Conservation (phyloP, 2,797 vertebrate species). For the Brachymystax lenok region DNA sequence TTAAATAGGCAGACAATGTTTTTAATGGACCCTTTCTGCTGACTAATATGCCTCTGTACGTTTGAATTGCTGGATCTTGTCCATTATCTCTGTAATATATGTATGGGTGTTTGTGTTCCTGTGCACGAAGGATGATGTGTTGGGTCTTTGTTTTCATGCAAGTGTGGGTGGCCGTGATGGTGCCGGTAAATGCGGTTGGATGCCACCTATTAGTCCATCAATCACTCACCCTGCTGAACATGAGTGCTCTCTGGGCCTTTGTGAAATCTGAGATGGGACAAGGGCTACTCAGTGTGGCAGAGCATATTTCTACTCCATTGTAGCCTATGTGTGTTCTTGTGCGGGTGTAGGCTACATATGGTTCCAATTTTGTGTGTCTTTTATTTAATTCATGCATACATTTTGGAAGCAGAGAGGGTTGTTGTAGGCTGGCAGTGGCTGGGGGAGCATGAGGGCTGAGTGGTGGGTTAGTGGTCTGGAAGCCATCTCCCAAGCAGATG, state of each 20-base stretch:
- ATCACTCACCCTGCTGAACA: constrained; percentile 9
- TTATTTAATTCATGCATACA: constrained; percentile 9
- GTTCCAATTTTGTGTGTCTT: neutral
- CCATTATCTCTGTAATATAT: constrained; percentile 9
- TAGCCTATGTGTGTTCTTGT: neutral
- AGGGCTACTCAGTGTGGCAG: neutral
- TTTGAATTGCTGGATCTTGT: neutral
- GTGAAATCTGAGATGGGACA: constrained; percentile 19
- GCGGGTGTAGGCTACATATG: constrained; percentile 20
- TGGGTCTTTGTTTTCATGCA: neutral
- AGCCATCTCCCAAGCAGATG: constrained; percentile 62
- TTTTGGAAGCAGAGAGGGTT: constrained; percentile 2
- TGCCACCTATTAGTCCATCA: constrained; percentile 2
- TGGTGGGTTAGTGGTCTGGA: constrained; percentile 38
- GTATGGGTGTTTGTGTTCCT: neutral
- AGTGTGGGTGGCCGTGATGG: neutral
- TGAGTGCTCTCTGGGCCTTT: neutral
- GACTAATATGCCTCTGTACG: neutral
- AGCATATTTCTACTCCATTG: constrained; percentile 13
- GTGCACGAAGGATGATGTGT: neutral
- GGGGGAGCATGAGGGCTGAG: constrained; percentile 24
- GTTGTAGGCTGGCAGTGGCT: constrained; percentile 21
- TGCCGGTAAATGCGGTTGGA: constrained; percentile 16
- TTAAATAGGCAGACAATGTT: neutral
- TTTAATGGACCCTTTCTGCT: neutral